Evolutionary conservation across 2,888 invertebrate species (phyloP).

Genomic region (Caenorhabditis doughertyi): DNA sequence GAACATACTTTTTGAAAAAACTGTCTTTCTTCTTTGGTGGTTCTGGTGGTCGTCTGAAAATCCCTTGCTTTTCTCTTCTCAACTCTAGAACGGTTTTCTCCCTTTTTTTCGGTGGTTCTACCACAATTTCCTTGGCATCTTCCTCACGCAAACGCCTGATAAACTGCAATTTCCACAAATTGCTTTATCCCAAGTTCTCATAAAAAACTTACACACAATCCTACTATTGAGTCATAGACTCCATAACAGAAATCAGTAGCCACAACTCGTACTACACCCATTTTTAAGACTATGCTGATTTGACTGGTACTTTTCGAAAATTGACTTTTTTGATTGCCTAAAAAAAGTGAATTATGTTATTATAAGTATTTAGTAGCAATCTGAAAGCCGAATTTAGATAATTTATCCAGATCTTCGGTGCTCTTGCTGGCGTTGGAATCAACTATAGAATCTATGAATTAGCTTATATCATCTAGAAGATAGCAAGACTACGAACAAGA

Average conservation of each 20-base stretch:
- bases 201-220: slow-evolving; percentile 32
- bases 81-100: slow-evolving; percentile 44
- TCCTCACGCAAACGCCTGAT: slow-evolving; percentile 61
- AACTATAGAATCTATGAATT: no score
- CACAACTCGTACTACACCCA: slow-evolving; percentile 15
- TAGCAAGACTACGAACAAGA: no score
- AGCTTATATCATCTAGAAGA: no score
- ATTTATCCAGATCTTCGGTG: no score
- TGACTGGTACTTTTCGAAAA: no score
- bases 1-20: slow-evolving; percentile 37
- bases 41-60: slow-evolving; percentile 36
- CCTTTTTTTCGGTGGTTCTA: slow-evolving; percentile 23
- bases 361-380: no score
- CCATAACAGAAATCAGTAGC: slow-evolving; percentile 58
- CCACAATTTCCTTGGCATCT: slow-evolving; percentile 51
- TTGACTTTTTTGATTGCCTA: no score
- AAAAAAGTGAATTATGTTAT: no score
- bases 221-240: slow-evolving; percentile 60
- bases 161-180: slow-evolving; percentile 47
- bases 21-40: slow-evolving; percentile 50
- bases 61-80: slow-evolving; percentile 58
- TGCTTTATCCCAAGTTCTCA: background rate
- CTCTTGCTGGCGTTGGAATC: no score
- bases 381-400: no score
- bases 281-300: slow-evolving; percentile 1